phyloP scores from a whole-genome alignment of 2,113 vertebrate genomes.

The Ahaetulla prasina region DNA sequence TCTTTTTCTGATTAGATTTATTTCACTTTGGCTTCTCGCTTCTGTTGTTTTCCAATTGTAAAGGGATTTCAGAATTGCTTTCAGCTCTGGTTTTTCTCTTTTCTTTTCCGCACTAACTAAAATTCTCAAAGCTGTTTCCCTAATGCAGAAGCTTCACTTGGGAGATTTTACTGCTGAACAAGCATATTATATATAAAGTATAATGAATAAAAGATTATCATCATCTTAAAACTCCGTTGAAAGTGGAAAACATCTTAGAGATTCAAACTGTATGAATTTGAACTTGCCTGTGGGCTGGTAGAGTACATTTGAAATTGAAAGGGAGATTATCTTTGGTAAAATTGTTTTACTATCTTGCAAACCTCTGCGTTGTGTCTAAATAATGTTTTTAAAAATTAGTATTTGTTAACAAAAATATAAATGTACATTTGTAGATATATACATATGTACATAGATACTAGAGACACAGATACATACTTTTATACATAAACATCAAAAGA shows the following conservation, averaged over 20 bases:
- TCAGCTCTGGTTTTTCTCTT: background rate
- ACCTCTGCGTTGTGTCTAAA: slow-evolving; percentile 33
- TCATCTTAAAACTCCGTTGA: slow-evolving; percentile 16
- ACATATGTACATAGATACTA: too few relatives aligned
- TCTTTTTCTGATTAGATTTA: background rate
- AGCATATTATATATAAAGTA: slow-evolving; percentile 5
- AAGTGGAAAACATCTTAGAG: slow-evolving; percentile 5
- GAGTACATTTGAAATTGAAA: slow-evolving; percentile 10
- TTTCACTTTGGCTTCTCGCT: background rate
- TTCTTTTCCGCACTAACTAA: background rate
- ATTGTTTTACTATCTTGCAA: slow-evolving; percentile 25
- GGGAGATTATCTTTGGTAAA: slow-evolving; percentile 26
- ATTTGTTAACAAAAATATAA: slow-evolving; percentile 2
- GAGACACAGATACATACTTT: background rate
- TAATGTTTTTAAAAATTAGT: slow-evolving; percentile 29
- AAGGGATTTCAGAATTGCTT: slow-evolving; percentile 12
- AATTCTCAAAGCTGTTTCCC: background rate
- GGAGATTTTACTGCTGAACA: slow-evolving; percentile 22
- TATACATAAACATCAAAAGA: background rate
- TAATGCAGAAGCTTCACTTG: background rate
- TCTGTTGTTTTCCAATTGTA: background rate
- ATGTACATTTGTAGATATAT: background rate
- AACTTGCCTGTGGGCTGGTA: background rate
- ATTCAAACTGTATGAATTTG: slow-evolving; percentile 38
- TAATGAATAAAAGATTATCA: slow-evolving; percentile 11